Evolutionary conservation across 1,140 invertebrate species (phyloP).

Genomic region (Bombus pyrosoma): DNA sequence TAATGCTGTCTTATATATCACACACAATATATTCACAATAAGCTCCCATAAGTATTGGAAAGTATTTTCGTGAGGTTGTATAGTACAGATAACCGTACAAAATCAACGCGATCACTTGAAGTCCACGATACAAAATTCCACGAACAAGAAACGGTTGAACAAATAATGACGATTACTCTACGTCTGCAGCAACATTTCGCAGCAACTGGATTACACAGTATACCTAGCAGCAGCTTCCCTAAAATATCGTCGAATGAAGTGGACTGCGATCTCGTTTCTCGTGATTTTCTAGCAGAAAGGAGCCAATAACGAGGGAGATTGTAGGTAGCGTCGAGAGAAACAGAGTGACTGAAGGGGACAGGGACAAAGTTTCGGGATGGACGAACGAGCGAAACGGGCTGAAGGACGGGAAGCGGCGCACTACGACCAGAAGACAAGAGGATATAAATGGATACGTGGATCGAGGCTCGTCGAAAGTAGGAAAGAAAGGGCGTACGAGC

Average conservation of each 20-base stretch:
- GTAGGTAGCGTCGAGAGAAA: not conserved
- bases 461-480: slow-evolving; percentile 7
- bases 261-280: not conserved
- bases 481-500: slow-evolving; percentile 34
- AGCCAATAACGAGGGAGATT: slow-evolving; percentile 11
- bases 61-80: too few relatives aligned
- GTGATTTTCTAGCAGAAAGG: slow-evolving; percentile 6
- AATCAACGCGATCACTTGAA: too few relatives aligned
- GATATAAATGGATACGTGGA: slow-evolving; percentile 46
- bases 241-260: not conserved
- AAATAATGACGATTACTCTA: not conserved
- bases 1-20: too few relatives aligned
- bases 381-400: not conserved
- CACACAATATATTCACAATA: too few relatives aligned
- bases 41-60: too few relatives aligned
- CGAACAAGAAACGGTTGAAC: not conserved
- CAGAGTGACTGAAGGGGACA: not conserved
- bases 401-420: not conserved
- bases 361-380: not conserved
- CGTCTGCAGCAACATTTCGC: not conserved
- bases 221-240: not conserved
- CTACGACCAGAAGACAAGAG: not conserved
- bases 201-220: not conserved
- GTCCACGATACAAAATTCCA: not conserved
- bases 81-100: too few relatives aligned